Base-by-base conservation (phyloP, 2,797 vertebrate genomes). In the Loris lydekkerianus region DNA sequence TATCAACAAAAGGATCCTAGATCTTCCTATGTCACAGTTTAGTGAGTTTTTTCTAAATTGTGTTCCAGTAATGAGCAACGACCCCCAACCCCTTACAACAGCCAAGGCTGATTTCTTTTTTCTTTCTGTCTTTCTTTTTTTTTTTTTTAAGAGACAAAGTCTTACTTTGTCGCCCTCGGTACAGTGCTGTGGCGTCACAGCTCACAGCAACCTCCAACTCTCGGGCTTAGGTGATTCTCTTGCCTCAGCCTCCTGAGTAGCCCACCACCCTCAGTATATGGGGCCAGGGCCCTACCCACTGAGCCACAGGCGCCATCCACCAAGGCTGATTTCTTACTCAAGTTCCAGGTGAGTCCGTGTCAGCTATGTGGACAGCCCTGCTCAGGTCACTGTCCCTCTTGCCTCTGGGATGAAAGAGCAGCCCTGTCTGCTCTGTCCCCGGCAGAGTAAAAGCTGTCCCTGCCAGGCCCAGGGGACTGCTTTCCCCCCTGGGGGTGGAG, bases 51-150 rank as follows among this genome's bases (percentile, higher is more conserved):
- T 75, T n/a, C 60, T 73, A 21, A 69, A n/a, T 27, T 11, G 0
- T 8, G 17, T 67, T 34, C 69, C 7, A 17, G 10, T 3, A 20
- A 25, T 65, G 11, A 72, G 11, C 23, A n/a, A 31, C 10, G 4
- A 14, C 10, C 21, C 1, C 21, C 49, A 1, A 2, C 0, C 15
- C n/a, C 60, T 4, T 8, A 1, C 0, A 25, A 27, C 56, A 34
- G 10, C 11, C 0, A 3, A 34, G 17, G 11, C 7, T n/a, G 9
- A 77, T 18, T 15, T 11, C 18, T n/a, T 27, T 53, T 53, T 53
- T 15, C 14, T 53, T 53, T 53, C 3, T 46, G 8, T 46, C 40
- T 40, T 49, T 34, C 34, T 49, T 49, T 11, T 49, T 49, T 49
- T 49, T 11, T 49, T 49, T 49, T 49, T 49, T 49, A 11, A 53